phyloP scores from a whole-genome alignment of 2,888 invertebrate genomes.

The Neria commutata region DNA sequence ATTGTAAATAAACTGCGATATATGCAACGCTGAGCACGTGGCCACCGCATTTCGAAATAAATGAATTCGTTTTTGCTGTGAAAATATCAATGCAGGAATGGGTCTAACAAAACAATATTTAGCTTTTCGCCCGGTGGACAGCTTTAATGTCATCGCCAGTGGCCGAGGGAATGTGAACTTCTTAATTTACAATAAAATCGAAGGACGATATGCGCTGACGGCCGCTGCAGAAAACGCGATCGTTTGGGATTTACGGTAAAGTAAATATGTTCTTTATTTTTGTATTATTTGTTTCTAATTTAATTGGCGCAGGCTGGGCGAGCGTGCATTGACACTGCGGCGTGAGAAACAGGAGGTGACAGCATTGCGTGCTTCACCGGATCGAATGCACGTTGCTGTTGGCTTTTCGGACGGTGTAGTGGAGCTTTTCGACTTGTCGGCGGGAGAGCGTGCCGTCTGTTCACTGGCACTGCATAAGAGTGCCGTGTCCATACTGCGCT shows the following conservation, averaged over 20 bases:
- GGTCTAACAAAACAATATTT: constrained; percentile 94
- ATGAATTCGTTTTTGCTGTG: too few relatives aligned
- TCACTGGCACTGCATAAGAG: constrained; percentile 81
- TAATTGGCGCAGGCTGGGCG: constrained; percentile 50
- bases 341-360: constrained; percentile 85
- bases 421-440: constrained; percentile 79
- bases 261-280: constrained; percentile 50
- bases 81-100: constrained; percentile 65
- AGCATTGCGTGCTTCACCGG: constrained; percentile 75
- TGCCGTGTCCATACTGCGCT: constrained; percentile 81
- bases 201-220: constrained; percentile 86
- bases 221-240: constrained; percentile 92
- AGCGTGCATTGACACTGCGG: constrained; percentile 75
- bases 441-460: constrained; percentile 69
- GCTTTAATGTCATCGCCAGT: constrained; percentile 87
- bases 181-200: constrained; percentile 76
- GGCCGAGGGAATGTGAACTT: constrained; percentile 80
- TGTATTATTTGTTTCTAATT: neutral
- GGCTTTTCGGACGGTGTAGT: constrained; percentile 92
- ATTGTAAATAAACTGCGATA: too few relatives aligned
- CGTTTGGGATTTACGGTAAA: constrained; percentile 91
- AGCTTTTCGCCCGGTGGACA: constrained; percentile 81
- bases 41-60: too few relatives aligned
- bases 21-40: too few relatives aligned
- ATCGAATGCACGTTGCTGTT: constrained; percentile 81